These are phyloP conservation scores for Cygnus olor DNA, from an alignment of 2,797 vertebrate species.

Conservation along the genomic window DNA sequence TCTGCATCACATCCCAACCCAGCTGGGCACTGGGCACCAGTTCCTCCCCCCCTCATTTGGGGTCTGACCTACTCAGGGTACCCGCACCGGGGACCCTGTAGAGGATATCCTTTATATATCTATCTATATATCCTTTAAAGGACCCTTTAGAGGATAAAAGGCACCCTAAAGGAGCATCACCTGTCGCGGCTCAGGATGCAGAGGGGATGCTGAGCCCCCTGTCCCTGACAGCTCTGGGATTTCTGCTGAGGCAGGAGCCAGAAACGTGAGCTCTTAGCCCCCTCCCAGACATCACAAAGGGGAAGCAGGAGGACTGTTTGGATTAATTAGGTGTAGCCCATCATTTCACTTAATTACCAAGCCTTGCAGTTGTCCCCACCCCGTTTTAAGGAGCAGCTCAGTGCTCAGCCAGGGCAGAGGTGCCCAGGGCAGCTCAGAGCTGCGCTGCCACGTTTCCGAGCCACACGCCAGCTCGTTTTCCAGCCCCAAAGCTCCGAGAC, in stretches of 20 bases:
- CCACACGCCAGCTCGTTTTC: neutral
- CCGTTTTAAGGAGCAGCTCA: neutral
- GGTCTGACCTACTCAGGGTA: too few species aligned
- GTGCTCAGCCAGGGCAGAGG: too few species aligned
- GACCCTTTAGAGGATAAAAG: too few species aligned
- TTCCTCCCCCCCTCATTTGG: too few species aligned
- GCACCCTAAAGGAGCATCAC: neutral
- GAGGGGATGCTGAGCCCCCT: neutral
- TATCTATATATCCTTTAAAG: too few species aligned
- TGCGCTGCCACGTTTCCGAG: neutral
- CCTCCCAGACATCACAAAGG: neutral
- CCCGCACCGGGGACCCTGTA: too few species aligned
- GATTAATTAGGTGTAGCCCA: neutral
- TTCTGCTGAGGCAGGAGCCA: accelerated
- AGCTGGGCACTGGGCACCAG: too few species aligned
- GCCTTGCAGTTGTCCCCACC: neutral
- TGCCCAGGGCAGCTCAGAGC: neutral
- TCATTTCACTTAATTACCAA: accelerated
- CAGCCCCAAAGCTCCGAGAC: neutral
- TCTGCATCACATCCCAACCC: too few species aligned
- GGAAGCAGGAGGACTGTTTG: too few species aligned
- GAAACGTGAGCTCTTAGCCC: neutral
- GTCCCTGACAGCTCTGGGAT: neutral
- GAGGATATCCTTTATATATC: too few species aligned
- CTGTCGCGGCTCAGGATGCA: too few species aligned